Evolutionary conservation across 2,888 invertebrate genomes (phyloP).

Genomic region (Eugnorisma glareosa): DNA sequence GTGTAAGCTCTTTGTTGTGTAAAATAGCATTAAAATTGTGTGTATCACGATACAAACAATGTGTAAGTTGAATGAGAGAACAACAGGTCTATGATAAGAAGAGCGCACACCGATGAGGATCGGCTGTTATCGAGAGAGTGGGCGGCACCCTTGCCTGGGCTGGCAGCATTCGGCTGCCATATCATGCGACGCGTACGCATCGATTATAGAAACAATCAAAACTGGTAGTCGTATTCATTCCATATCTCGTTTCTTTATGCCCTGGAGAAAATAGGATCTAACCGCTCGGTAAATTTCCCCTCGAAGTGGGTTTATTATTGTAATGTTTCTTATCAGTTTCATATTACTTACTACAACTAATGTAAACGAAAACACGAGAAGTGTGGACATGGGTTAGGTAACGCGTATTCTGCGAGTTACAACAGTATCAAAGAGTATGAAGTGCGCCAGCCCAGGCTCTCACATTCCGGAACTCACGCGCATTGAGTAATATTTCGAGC

Average conservation of each 20-base stretch:
- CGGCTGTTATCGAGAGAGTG: conserved; percentile 81
- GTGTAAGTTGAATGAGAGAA: conserved; percentile 84
- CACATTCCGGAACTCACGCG: neutral
- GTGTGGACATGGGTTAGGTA: conserved; percentile 66
- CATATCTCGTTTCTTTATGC: conserved; percentile 47
- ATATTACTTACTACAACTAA: conserved; percentile 73
- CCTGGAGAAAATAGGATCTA: conserved; percentile 63
- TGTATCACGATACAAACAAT: conserved; percentile 79
- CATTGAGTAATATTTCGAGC: conserved; percentile 9
- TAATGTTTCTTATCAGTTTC: conserved; percentile 79
- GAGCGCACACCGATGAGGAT: conserved; percentile 80
- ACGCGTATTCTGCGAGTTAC: conserved; percentile 50
- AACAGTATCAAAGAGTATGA: conserved; percentile 11
- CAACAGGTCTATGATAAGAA: conserved; percentile 86
- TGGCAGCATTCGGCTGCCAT: conserved; percentile 68
- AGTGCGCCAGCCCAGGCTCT: conserved; percentile 11
- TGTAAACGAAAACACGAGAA: conserved; percentile 71
- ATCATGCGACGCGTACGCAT: conserved; percentile 49
- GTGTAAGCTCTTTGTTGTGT: conserved; percentile 76
- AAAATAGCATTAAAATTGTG: conserved; percentile 74
- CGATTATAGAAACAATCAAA: conserved; percentile 36
- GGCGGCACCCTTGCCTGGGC: conserved; percentile 80
- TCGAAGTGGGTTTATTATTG: conserved; percentile 80
- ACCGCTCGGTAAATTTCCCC: conserved; percentile 80
- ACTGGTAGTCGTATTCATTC: conserved; percentile 33